Percentiles rank a stretch among this genome's conserved stretches.
Evolutionary conservation across 2,113 vertebrate genomes (phyloP).

Genomic region (Spilogale gracilis): DNA sequence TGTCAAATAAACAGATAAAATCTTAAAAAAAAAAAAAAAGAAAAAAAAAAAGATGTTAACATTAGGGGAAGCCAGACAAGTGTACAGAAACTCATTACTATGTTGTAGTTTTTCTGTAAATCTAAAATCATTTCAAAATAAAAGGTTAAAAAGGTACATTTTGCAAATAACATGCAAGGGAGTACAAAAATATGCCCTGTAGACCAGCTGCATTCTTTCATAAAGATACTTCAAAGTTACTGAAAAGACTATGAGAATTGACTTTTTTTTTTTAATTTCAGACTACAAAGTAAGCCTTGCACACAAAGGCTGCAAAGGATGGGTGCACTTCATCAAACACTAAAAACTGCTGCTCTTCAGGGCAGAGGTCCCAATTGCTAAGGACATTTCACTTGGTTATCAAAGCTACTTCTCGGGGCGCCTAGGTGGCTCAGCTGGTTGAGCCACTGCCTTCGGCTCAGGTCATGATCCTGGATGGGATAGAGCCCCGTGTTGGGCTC

Average conservation of each 20-base stretch:
- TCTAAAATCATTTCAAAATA: slow-evolving; percentile 69
- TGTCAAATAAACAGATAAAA: no score
- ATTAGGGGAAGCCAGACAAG: background rate
- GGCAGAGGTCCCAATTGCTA: background rate
- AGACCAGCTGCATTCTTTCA: slow-evolving; percentile 40
- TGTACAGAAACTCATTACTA: slow-evolving; percentile 39
- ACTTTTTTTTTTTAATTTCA: slow-evolving; percentile 41
- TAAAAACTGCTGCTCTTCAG: background rate
- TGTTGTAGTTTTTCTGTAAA: slow-evolving; percentile 32
- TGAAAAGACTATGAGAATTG: slow-evolving; percentile 35
- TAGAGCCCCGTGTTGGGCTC: no score
- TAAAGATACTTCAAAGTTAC: slow-evolving; percentile 58
- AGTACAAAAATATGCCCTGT: slow-evolving; percentile 45
- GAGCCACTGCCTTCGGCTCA: no score
- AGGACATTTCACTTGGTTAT: background rate
- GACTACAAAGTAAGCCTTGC: slow-evolving; percentile 28
- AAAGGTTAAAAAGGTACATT: slow-evolving; percentile 44
- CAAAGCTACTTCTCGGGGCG: background rate
- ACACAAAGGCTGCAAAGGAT: slow-evolving; percentile 5
- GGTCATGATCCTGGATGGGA: no score
- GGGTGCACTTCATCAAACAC: background rate
- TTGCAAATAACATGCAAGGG: slow-evolving; percentile 49
- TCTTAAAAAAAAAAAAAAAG: no score
- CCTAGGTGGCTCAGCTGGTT: no score
- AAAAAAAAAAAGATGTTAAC: background rate